phyloP scores from a whole-genome alignment of 2,113 vertebrate species.

The Platichthys stellatus region DNA sequence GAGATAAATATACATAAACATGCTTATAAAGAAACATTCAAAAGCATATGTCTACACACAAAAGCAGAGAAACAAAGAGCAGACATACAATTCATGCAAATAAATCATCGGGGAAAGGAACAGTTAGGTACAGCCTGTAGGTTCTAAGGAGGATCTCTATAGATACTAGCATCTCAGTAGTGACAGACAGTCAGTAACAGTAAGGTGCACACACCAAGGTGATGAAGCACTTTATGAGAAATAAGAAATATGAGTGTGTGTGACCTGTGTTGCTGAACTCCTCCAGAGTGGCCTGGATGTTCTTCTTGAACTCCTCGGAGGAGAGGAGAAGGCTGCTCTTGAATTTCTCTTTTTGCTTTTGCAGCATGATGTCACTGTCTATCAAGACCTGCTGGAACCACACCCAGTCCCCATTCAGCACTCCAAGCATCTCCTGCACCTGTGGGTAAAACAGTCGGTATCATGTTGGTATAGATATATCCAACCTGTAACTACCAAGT shows the following conservation, averaged over 20 bases:
- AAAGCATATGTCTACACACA: not conserved
- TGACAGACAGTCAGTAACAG: not conserved
- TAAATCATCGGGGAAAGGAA: too few relatives aligned
- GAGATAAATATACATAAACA: not conserved
- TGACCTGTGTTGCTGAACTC: conserved; percentile 85
- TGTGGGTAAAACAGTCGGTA: conserved; percentile 55
- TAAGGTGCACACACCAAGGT: too few relatives aligned
- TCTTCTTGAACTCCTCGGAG: conserved; percentile 87
- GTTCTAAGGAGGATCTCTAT: conserved; percentile 11
- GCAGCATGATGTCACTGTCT: conserved; percentile 84
- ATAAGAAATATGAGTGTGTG: conserved; percentile 7
- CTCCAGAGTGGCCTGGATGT: conserved; percentile 76
- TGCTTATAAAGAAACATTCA: not conserved
- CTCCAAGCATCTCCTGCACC: conserved; percentile 82
- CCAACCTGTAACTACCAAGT: not conserved
- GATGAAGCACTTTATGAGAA: not conserved
- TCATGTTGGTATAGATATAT: not conserved
- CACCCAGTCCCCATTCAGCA: conserved; percentile 83
- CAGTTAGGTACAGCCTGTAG: too few relatives aligned
- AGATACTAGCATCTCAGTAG: not conserved
- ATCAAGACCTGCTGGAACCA: conserved; percentile 86
- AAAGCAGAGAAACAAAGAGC: not conserved
- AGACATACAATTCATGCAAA: not conserved
- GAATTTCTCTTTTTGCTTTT: conserved; percentile 87
- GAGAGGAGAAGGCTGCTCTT: conserved; percentile 82